Percentiles rank a stretch among this genome's conserved stretches.
Conservation (phyloP, 2,797 vertebrate species). For the Enteromius treurensis region DNA sequence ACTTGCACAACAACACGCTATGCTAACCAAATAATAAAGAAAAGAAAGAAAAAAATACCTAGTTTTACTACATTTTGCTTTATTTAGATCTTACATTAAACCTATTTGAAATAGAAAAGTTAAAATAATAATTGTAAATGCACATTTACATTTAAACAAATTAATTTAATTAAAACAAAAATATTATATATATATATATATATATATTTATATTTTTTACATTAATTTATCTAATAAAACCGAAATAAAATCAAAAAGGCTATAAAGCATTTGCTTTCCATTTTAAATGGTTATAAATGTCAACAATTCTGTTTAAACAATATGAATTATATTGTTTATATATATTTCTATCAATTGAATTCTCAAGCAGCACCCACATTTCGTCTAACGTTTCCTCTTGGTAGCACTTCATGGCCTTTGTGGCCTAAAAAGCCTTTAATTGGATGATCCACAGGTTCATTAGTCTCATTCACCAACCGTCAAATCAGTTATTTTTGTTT, state of each 20-base stretch:
- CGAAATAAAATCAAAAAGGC: background rate
- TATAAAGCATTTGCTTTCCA: background rate
- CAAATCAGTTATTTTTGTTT: conserved; percentile 66
- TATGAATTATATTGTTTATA: background rate
- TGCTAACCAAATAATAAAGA: background rate
- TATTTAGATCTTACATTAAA: background rate
- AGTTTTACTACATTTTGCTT: background rate
- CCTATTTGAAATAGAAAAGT: background rate
- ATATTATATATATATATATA: background rate
- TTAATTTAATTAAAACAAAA: background rate
- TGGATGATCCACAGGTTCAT: conserved; percentile 61
- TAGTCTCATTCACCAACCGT: conserved; percentile 65
- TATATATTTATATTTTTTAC: background rate
- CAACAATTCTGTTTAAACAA: background rate
- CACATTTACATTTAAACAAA: background rate
- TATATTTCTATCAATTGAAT: background rate
- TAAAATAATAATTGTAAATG: background rate
- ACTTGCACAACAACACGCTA: background rate
- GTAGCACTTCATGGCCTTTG: conserved; percentile 52
- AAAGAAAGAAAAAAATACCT: too few species aligned
- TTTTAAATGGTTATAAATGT: background rate
- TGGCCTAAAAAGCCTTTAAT: conserved; percentile 61
- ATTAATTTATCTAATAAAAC: background rate
- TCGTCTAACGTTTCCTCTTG: conserved; percentile 46
- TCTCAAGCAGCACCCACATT: background rate